Base-by-base conservation (phyloP, 2,113 vertebrate species). In the Stigmatopora argus region DNA sequence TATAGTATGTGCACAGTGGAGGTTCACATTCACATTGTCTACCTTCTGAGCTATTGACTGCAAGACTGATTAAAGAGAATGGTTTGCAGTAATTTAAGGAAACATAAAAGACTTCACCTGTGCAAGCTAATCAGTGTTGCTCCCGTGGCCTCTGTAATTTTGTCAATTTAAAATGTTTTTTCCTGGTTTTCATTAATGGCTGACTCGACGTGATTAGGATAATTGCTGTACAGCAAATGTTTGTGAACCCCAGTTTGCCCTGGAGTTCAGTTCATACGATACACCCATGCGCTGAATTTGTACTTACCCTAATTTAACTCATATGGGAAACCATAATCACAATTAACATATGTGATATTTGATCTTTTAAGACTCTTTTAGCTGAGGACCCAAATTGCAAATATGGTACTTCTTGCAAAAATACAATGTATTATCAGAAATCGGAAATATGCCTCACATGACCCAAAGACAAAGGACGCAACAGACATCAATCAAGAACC, bases 141-240 rank as follows among this genome's bases (percentile, higher is more conserved):
- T 53, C 51, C 51, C 21, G 19, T 53, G 51, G 51, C 9, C 9
- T 21, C 11, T 53, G 19, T 53, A 23, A 53, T 53, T 9, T 53
- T 53, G 51, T 53, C 51, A 53, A 53, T 53, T 53, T 53, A 11
- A 53, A 53, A 53, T 23, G 19, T 53, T 53, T 52, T 51, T 51
- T 8, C n/a, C 48, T 51, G 48, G 18, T n/a, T 51, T 19, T 51
- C n/a, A 51, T 51, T 19, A n/a, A 23, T 53, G 19, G 19, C 51
- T 53, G 51, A 53, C 19, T 21, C 21, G 51, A 9, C 51, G 19
- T 53, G 51, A 53, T 53, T 53, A 53, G 51, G 19, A 53, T 21
- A 53, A 21, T 53, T 23, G n/a, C 51, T 53, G 4, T 53, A 53
- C 9, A 5, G 51, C 51, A 53, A 53, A 23, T 53, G 51, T 53